Base-by-base conservation (phyloP, 2,888 invertebrate species). In the Teleogryllus oceanicus region DNA sequence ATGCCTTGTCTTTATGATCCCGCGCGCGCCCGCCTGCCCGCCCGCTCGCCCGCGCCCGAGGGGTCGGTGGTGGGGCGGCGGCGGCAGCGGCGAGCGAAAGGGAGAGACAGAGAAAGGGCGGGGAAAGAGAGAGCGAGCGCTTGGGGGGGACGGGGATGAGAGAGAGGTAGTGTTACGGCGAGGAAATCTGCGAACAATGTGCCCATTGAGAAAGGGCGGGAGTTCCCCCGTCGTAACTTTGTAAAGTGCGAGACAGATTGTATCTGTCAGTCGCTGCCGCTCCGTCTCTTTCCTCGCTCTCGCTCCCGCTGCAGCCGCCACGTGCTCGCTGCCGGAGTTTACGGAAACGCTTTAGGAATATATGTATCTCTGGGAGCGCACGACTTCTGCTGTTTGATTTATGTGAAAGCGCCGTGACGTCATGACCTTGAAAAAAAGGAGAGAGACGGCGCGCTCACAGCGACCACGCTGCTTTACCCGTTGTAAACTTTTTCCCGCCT, bases 1-100 rank as follows among this genome's bases (percentile, higher is more conserved):
- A 62, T 62, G 62, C 62, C 62, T 62, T 62, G 62, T 62, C 62
- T 62, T 62, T 62, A 62, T 62, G 62, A 62, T 62, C 62, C 62
- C 62, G 13, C 37, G 37, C 37, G 37, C 37, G 37, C 37, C 37
- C 37, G 37, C 37, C 37, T 8, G 37, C 37, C 37, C 37, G 24
- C 24, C 24, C 24, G 24, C 24, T 3, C 24, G 37, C 37, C 37
- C 37, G 37, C 37, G 37, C 37, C 37, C 37, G 37, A 37, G 37
- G 37, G 37, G 37, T 8, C 37, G 37, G 37, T 8, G 37, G 37
- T 8, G 37, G 37, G 21, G 21, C 21, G 21, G 21, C 21, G 21
- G 21, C 21, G 21, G 21, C 21, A 21, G 21, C 37, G 37, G 37
- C 37, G 37, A 37, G 37, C 37, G 37, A 37, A 37, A 37, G 8